Evolutionary conservation across 2,113 vertebrate genomes (phyloP), one percentile per base, ranked within the genome.

Genomic region (Halcyon malimbica): DNA sequence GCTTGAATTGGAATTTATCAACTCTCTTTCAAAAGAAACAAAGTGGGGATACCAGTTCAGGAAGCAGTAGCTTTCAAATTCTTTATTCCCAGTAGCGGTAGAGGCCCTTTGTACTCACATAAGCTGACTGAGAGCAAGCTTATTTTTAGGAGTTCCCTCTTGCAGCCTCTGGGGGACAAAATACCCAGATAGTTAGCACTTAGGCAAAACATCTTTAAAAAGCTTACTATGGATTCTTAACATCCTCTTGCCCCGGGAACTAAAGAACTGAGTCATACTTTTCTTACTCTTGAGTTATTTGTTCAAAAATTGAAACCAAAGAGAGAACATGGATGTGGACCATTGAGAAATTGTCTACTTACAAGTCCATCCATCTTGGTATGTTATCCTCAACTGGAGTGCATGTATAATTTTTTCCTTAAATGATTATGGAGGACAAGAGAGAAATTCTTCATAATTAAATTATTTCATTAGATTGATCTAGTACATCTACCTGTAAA

Each of bases 401-500:
- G 0, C 41, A 6, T 63, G 50, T 74, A 41, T 65, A 83, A 39
- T 65, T 90, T 88, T 87, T 93, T 83, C 13, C 50, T 83, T 90
- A 76, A 64, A 80, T 67, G 11, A 63, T 81, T 90, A 42, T 59
- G 54, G n/a, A 89, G 31, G 33, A 54, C 56, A 83, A 63, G 39
- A 60, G 28, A 78, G 77, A 24, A 86, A 82, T 73, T 95, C 63
- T 87, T 91, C 16, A 26, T 69, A 62, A 78, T 62, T 42, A 86
- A 94, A 73, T 81, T 59, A 81, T 77, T 70, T 94, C 68, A 65
- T 69, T 89, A 90, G 11, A 59, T 89, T 63, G 37, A 87, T 93
- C 70, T 92, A 56, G 39, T 86, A 75, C 50, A n/a, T 39, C 59
- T 93, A 86, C 64, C 79, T 92, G 42, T 85, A 87, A 70, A 86